A percentile compares a stretch with the other conserved stretches of the same genome.
Evolutionary conservation across 2,113 vertebrate species (phyloP).

Genomic region (Sisor rabdophorus): DNA sequence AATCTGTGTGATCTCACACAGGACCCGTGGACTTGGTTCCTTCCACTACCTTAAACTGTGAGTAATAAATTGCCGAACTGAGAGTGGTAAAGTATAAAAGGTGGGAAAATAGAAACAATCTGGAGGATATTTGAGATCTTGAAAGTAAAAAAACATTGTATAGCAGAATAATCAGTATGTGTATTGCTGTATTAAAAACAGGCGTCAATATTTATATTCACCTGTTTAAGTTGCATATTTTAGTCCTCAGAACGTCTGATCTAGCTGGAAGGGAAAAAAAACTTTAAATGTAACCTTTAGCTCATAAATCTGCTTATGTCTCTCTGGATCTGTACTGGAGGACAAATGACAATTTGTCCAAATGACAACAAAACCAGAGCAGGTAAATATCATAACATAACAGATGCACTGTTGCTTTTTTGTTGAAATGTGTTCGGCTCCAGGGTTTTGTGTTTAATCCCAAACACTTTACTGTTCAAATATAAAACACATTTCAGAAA

Average conservation of each 20-base stretch:
- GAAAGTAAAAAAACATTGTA: neutral
- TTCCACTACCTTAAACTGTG: constrained; percentile 14
- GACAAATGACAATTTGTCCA: neutral
- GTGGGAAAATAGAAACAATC: neutral
- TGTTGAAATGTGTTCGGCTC: neutral
- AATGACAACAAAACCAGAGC: neutral
- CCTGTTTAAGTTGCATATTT: neutral
- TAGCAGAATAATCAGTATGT: neutral
- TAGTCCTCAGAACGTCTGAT: neutral
- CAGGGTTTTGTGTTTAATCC: neutral
- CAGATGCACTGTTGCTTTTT: neutral
- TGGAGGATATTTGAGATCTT: neutral
- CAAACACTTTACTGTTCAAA: neutral
- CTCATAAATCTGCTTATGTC: neutral
- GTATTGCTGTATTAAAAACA: neutral
- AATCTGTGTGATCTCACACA: constrained; percentile 6
- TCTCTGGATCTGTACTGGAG: neutral
- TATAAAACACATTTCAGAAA: neutral
- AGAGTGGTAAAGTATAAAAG: neutral
- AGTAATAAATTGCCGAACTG: constrained; percentile 8
- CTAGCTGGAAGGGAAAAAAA: too few species aligned
- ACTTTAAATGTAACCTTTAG: too few species aligned
- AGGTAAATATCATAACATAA: neutral
- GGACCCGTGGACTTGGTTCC: constrained; percentile 8
- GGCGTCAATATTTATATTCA: neutral